These are phyloP conservation scores for Chelonia mydas DNA, from an alignment of 2,797 vertebrate genomes.

Conservation along the genomic window DNA sequence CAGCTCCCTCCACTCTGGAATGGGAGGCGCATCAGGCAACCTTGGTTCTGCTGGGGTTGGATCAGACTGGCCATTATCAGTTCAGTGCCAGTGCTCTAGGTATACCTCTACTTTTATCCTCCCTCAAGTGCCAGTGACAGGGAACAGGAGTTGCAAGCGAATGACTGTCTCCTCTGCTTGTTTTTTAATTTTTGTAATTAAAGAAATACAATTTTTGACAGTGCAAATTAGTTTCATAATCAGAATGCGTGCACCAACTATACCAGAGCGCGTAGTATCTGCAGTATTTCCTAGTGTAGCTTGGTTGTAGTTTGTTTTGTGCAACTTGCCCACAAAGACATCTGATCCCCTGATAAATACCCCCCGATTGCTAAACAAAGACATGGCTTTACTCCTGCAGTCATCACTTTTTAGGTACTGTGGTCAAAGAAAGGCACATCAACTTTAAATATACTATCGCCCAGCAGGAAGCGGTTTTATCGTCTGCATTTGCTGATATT, in stretches of 20 bases:
- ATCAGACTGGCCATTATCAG: not conserved
- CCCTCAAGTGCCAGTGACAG: not conserved
- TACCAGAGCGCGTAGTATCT: not conserved
- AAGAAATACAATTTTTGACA: not conserved
- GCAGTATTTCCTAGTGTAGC: not conserved
- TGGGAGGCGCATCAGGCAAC: not conserved
- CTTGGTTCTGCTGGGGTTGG: not conserved
- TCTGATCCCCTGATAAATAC: not conserved
- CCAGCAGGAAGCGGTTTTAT: not conserved
- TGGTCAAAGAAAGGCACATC: not conserved
- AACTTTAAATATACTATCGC: not conserved
- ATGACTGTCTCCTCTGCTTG: not conserved
- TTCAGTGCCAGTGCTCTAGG: not conserved
- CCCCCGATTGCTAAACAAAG: fast-evolving
- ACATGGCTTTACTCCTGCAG: not conserved
- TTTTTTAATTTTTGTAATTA: not conserved
- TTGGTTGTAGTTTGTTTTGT: not conserved
- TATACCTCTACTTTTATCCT: not conserved
- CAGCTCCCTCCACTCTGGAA: not conserved
- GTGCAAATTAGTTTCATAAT: not conserved
- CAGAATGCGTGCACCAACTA: not conserved
- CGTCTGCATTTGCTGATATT: not conserved
- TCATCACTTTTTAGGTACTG: not conserved
- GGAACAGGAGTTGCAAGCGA: not conserved
- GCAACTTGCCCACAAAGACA: not conserved